Conservation (phyloP, 2,113 vertebrate genomes). For the Numida meleagris region DNA sequence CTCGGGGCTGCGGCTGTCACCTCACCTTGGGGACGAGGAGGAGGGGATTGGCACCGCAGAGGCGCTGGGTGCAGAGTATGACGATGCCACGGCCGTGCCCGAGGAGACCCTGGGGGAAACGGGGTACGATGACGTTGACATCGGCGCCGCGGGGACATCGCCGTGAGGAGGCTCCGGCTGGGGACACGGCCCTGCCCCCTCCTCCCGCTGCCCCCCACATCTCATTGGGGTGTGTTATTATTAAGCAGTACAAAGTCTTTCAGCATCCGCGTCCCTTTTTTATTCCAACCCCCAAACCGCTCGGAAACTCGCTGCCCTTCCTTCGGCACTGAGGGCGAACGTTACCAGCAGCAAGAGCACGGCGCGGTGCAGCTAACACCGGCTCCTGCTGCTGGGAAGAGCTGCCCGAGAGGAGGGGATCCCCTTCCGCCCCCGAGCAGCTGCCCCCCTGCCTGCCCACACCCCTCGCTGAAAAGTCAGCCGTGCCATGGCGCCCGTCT, state of each 20-base stretch:
- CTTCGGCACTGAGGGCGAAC: background rate
- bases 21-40: background rate
- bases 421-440: rapidly evolving
- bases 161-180: too few relatives aligned
- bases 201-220: too few relatives aligned
- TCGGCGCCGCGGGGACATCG: too few relatives aligned
- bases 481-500: background rate
- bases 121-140: too few relatives aligned
- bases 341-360: background rate
- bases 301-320: rapidly evolving
- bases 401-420: background rate
- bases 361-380: rapidly evolving
- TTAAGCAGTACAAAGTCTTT: background rate
- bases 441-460: rapidly evolving
- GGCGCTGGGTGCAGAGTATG: too few relatives aligned
- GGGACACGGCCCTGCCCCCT: too few relatives aligned
- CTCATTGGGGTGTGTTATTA: too few relatives aligned
- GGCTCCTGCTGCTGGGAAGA: too few relatives aligned
- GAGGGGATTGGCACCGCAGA: background rate
- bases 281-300: background rate
- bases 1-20: rapidly evolving
- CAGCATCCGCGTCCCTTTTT: background rate
- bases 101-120: too few relatives aligned
- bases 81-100: too few relatives aligned
- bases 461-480: background rate